Evolutionary conservation across 2,113 vertebrate genomes (phyloP).

Genomic region (Zapus hudsonius): DNA sequence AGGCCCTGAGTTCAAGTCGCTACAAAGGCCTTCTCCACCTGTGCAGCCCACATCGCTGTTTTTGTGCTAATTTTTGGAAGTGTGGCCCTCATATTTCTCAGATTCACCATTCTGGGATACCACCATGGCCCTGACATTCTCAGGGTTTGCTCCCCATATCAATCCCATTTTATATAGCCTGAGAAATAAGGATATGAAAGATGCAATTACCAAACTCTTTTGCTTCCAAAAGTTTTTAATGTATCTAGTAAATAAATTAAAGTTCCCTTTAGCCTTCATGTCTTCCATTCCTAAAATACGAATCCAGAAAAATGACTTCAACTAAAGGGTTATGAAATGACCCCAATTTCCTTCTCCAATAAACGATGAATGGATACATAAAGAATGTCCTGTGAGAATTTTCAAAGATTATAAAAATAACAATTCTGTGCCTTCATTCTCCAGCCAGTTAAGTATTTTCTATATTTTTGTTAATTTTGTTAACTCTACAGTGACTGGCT

Average conservation of each 20-base stretch:
- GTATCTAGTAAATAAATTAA: not conserved
- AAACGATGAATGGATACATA: not conserved
- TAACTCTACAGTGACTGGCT: not conserved
- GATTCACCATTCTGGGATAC: conserved; percentile 71
- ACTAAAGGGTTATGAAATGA: not conserved
- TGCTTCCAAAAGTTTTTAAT: not conserved
- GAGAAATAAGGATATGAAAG: conserved; percentile 78
- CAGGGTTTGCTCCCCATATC: conserved; percentile 72
- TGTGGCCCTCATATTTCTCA: conserved; percentile 77
- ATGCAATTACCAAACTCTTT: conserved; percentile 65
- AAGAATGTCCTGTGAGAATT: not conserved
- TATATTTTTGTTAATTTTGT: not conserved
- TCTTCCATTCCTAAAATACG: not conserved
- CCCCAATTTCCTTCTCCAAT: not conserved
- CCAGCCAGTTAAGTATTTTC: not conserved
- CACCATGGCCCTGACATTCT: conserved; percentile 75
- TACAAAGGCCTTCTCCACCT: conserved; percentile 76
- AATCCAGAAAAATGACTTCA: not conserved
- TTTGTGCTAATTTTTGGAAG: conserved; percentile 75
- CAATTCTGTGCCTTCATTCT: not conserved
- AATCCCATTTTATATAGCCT: conserved; percentile 81
- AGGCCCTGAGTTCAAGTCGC: too few relatives aligned
- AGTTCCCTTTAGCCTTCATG: not conserved
- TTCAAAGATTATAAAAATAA: not conserved
- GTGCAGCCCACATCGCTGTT: conserved; percentile 67